Base-by-base conservation (phyloP, 2,888 invertebrate genomes). In the Zaprionus lineosus region DNA sequence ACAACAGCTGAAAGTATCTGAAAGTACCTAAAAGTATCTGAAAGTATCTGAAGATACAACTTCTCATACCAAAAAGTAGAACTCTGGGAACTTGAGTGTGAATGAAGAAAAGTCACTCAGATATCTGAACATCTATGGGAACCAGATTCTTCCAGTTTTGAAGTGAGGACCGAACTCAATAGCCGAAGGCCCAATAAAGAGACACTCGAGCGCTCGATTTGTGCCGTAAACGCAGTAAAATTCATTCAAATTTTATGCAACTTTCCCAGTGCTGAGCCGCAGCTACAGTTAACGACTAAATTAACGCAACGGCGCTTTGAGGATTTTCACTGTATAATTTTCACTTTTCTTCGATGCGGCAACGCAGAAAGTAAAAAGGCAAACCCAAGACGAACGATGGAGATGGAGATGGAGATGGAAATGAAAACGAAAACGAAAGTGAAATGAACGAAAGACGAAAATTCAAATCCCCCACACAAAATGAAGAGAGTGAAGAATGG, bases 311-410 rank as follows among this genome's bases (percentile, higher is more conserved):
- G 52, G 37, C 41, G 36, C 34, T 46, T 26, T 47, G 19, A 56
- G 60, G 51, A 77, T 77, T 78, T 78, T 78, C 79, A 83, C 79
- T 74, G 68, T 63, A 71, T 68, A 29, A 67, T 78, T 78, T 78
- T 78, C 78, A 78, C 78, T 78, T 78, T 83, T 83, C 79, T 65
- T 71, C 44, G 52, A 71, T 56, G 73, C 64, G 50, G 65, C 57
- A 68, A 62, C 58, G 62, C 74, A 84, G 75, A 74, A 77, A 77
- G 81, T 73, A 63, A 81, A 62, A 67, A n/a, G n/a, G n/a, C 70
- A 70, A 74, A 57, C 52, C 51, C 41, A 65, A 58, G 47, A 52
- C 53, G 41, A 28, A 34, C 40, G 39, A 43, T 47, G 44, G 40
- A 31, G 31, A 26, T 12, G 19, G 26, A 51, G 15, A 56, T 9